These are phyloP conservation scores for Trichacis sp. DNA, from an alignment of 2,888 invertebrate genomes.

Conservation along the genomic window DNA sequence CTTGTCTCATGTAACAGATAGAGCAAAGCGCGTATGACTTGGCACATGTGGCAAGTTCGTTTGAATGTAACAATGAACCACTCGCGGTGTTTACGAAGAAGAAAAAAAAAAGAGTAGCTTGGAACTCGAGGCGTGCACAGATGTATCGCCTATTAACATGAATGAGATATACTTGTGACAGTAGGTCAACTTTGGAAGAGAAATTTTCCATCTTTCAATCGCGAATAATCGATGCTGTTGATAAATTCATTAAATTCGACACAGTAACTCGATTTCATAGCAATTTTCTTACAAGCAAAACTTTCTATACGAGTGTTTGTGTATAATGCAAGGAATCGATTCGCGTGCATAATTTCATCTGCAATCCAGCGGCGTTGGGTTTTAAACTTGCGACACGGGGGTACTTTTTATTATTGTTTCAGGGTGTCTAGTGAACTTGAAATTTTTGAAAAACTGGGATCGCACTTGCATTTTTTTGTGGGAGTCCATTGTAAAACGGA, in stretches of 20 bases:
- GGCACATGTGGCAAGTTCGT: background rate
- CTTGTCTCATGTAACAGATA: background rate
- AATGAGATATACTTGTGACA: too few species aligned
- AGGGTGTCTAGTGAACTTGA: too few species aligned
- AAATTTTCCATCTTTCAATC: background rate
- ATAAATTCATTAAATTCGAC: background rate
- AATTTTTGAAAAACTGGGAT: too few species aligned
- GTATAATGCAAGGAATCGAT: background rate
- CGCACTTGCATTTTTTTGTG: too few species aligned
- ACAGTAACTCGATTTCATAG: background rate
- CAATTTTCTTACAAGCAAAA: slow-evolving; percentile 1
- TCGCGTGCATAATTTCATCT: background rate
- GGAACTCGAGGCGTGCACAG: background rate
- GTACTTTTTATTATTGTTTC: too few species aligned
- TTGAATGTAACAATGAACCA: background rate
- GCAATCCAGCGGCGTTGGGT: background rate
- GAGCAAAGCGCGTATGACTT: background rate
- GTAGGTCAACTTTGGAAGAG: background rate
- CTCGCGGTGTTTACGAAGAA: background rate
- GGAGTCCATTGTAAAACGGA: too few species aligned
- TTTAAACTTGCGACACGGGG: background rate
- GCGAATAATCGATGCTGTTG: background rate
- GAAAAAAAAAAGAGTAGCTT: background rate
- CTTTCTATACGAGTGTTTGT: background rate
- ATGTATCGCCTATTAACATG: background rate